A percentile compares a stretch with the other conserved stretches of the same genome.
Conservation (phyloP, 1,140 invertebrate genomes). For the Drosophila seguyi region DNA sequence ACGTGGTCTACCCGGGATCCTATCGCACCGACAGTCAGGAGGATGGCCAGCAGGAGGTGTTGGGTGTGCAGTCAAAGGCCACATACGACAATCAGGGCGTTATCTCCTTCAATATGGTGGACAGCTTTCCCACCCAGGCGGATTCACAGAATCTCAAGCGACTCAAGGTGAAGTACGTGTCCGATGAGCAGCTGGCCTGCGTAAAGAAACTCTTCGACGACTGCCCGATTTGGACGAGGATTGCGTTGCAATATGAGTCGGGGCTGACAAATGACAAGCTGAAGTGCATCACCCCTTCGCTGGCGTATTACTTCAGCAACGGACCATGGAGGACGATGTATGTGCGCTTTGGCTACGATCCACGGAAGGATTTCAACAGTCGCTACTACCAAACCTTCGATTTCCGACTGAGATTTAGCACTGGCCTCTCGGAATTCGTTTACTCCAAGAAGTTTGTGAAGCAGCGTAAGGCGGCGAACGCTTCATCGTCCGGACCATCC, state of each 20-base stretch:
- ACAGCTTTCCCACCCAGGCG: conserved; percentile 71
- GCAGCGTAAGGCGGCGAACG: conserved; percentile 48
- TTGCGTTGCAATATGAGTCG: conserved; percentile 89
- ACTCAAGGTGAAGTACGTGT: conserved; percentile 82
- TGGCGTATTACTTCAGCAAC: conserved; percentile 93
- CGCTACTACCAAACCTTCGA: conserved; percentile 94
- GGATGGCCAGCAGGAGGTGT: conserved; percentile 70
- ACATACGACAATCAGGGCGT: conserved; percentile 86
- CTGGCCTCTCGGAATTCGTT: conserved; percentile 78
- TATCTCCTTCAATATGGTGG: conserved; percentile 71
- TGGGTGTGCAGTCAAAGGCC: conserved; percentile 85
- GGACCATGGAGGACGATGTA: conserved; percentile 96
- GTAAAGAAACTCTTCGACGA: conserved; percentile 88
- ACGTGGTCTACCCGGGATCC: conserved; percentile 87
- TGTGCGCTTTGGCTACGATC: conserved; percentile 95
- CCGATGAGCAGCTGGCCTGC: conserved; percentile 73
- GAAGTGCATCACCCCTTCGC: conserved; percentile 92
- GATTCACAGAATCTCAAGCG: conserved; percentile 82
- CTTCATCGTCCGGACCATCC: not conserved
- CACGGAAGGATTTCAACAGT: conserved; percentile 90
- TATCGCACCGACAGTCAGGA: conserved; percentile 85
- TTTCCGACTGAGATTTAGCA: conserved; percentile 89
- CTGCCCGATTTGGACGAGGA: conserved; percentile 94
- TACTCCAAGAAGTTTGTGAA: conserved; percentile 65
- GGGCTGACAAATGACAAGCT: conserved; percentile 88